Evolutionary conservation across 2,113 vertebrate species (phyloP).

Genomic region (Bucco capensis): DNA sequence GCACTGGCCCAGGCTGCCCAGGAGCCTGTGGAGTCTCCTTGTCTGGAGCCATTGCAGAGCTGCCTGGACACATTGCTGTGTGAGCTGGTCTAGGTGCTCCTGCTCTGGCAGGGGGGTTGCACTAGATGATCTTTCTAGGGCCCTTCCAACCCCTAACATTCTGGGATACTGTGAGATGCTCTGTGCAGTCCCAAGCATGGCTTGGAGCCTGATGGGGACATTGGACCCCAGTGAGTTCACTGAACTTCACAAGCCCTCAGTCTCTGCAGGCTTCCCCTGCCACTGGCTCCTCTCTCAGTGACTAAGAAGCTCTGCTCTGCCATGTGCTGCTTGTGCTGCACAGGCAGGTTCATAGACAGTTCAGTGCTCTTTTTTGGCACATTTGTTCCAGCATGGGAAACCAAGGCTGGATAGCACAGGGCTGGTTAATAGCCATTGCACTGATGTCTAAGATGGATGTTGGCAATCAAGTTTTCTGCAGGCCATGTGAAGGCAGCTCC

Average conservation of each 20-base stretch:
- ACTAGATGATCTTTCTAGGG: too few relatives aligned
- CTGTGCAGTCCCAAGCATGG: accelerated
- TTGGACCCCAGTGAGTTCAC: background rate
- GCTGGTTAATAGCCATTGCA: background rate
- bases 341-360: background rate
- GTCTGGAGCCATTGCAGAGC: too few relatives aligned
- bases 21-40: too few relatives aligned
- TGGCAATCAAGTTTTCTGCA: background rate
- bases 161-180: too few relatives aligned
- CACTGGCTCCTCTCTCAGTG: background rate
- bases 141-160: too few relatives aligned
- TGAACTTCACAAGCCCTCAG: background rate
- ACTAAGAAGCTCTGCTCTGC: background rate
- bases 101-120: too few relatives aligned
- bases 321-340: background rate
- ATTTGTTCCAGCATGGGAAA: accelerated
- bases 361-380: background rate
- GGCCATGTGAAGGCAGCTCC: background rate
- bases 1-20: too few relatives aligned
- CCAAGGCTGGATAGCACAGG: background rate
- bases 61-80: too few relatives aligned
- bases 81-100: too few relatives aligned
- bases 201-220: accelerated
- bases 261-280: background rate
- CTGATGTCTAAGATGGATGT: accelerated